Base-by-base conservation (phyloP, 2,113 vertebrate species). In the Corythaixoides concolor region DNA sequence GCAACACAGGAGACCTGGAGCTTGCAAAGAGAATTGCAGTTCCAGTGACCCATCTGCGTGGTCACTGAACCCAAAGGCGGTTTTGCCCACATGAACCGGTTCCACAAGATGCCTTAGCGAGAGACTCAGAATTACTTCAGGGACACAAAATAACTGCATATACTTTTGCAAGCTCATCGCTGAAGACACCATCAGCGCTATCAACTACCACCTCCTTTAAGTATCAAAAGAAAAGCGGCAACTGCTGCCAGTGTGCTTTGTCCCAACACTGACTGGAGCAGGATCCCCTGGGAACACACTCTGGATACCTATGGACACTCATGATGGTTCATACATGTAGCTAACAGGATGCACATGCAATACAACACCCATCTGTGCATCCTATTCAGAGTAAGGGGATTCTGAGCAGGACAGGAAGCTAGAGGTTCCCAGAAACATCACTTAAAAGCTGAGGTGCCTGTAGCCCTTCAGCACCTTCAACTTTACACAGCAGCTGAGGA, bases 311-410 rank as follows among this genome's bases (percentile, higher is more conserved):
- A 3, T 0, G 10, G 22, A 79, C 33, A 15, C 60, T 27, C 6
- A 6, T 15, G 10, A 55, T 17, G 24, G 72, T n/a, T 83, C 11
- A 2, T 4, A 5, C 0, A 0, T 7, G 20, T 18, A 88, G 66
- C 20, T 59, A 76, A 23, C 0, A 3, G 45, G 45, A n/a, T 19
- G 33, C 33, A 86, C 28, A 1, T 16, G 45, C 6, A 56, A 5
- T 2, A 20, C 4, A 15, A 60, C 0, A 1, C 12, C 12, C 30
- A 59, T 33, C 30, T 18, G 14, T 26, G 19, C 41, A 45, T 32
- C n/a, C 47, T 9, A 8, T 8, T 45, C 55, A 74, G 41, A 32
- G n/a, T 20, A 15, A 33, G 45, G 21, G 39, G 23, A 32, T 86
- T 80, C 75, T 60, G 33, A 62, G 50, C 59, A 41, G 8, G 30